Base-by-base conservation (phyloP, 2,888 invertebrate genomes). In the Suillia variegata region DNA sequence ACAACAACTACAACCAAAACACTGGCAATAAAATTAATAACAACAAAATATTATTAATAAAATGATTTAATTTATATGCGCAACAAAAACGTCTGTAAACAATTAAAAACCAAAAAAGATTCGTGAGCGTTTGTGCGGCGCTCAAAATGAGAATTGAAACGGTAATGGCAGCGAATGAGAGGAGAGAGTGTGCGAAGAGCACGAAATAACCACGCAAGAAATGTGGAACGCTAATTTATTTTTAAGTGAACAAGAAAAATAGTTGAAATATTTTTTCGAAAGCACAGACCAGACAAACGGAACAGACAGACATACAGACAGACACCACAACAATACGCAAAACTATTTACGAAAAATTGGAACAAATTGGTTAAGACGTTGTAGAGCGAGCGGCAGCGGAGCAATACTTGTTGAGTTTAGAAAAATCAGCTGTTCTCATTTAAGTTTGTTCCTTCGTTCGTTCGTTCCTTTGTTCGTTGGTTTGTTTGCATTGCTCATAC, bases 81-180 rank as follows among this genome's bases (percentile, higher is more conserved):
- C 60, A 38, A 38, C 38, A 50, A 59, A 56, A 50, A 63, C 66
- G 64, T 60, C 67, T 71, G 68, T 74, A 71, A 72, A 68, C 72
- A 73, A 72, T 74, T 72, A 70, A 74, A 72, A 68, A 69, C 31
- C 6, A n/a, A n/a, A n/a, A n/a, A n/a, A 47, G 68, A 69, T 70
- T 73, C 63, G 73, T 38, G 38, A 10, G 12, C n/a, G 38, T 13
- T 38, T 5, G 3, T 38, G 26, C 38, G 38, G 38, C 26, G n/a
- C n/a, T 31, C 31, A 12, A 31, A n/a, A n/a, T n/a, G n/a, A n/a
- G n/a, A n/a, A n/a, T n/a, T n/a, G n/a, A n/a, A n/a, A n/a, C n/a
- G n/a, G n/a, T n/a, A n/a, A n/a, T n/a, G n/a, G n/a, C n/a, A 54
- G 38, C 18, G 17, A 48, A n/a, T 8, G 31, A 15, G 31, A 48